Evolutionary conservation across 2,797 vertebrate genomes (phyloP).

Genomic region (Chaenodraco wilsoni): DNA sequence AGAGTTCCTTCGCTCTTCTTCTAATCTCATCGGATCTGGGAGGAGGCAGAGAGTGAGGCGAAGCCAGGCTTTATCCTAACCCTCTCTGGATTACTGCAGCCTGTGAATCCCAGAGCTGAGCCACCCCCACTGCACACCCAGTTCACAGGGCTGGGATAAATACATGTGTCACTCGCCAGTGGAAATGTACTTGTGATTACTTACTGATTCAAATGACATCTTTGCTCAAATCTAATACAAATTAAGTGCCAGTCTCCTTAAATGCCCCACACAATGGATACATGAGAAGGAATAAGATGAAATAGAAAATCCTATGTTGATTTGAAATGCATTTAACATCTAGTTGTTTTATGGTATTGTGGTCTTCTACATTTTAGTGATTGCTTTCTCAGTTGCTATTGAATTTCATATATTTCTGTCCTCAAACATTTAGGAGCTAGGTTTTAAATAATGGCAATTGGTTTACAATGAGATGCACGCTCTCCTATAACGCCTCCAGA

Average conservation of each 20-base stretch:
- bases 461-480: slow-evolving; percentile 28
- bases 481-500: slow-evolving; percentile 1
- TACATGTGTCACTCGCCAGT: slow-evolving; percentile 25
- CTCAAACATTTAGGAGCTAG: slow-evolving; percentile 14
- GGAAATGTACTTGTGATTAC: slow-evolving; percentile 28
- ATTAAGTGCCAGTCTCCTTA: slow-evolving; percentile 18
- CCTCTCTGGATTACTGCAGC: slow-evolving; percentile 71
- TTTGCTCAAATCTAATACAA: slow-evolving; percentile 33
- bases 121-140: slow-evolving; percentile 46
- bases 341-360: not conserved
- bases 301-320: slow-evolving; percentile 40
- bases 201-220: slow-evolving; percentile 26
- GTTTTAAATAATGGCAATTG: slow-evolving; percentile 26
- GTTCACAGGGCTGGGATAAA: slow-evolving; percentile 29
- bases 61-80: slow-evolving; percentile 71
- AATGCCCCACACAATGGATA: slow-evolving; percentile 15
- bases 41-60: slow-evolving; percentile 71
- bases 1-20: slow-evolving; percentile 65
- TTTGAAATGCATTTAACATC: slow-evolving; percentile 34
- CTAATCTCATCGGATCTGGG: slow-evolving; percentile 80
- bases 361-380: slow-evolving; percentile 29
- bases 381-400: slow-evolving; percentile 11
- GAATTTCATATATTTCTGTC: slow-evolving; percentile 13
- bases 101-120: slow-evolving; percentile 59
- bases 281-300: slow-evolving; percentile 24